phyloP scores from a whole-genome alignment of 2,888 invertebrate genomes.

The Orthosia gracilis region DNA sequence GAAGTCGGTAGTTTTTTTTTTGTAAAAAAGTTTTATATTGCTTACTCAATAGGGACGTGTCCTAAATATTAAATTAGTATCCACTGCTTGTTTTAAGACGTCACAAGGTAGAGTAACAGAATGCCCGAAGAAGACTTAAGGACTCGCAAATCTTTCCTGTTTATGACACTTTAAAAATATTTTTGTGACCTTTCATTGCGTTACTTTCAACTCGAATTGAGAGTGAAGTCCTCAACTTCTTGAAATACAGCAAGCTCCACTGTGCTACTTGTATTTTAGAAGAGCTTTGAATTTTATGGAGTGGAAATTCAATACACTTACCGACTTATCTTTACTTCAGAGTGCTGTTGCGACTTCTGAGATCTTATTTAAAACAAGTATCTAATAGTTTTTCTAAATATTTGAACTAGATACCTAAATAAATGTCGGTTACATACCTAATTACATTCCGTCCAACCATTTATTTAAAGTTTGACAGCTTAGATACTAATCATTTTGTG shows the following conservation, averaged over 20 bases:
- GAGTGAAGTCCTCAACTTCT: neutral
- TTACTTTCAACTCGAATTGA: neutral
- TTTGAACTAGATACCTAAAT: neutral
- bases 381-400: neutral
- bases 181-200: neutral
- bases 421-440: no score
- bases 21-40: no score
- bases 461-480: no score
- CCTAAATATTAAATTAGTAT: neutral
- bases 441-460: no score
- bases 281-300: neutral
- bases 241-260: neutral
- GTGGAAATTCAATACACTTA: slow-evolving; percentile 2
- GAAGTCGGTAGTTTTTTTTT: no score
- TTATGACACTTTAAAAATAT: neutral
- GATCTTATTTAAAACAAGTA: neutral
- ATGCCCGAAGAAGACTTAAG: neutral
- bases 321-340: neutral
- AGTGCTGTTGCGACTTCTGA: neutral
- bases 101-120: neutral
- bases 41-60: neutral
- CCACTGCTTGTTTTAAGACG: neutral
- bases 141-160: neutral
- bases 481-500: no score
- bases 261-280: neutral